A percentile compares a stretch with the other conserved stretches of the same genome.
Evolutionary conservation across 2,888 invertebrate species (phyloP).

Genomic region (Hipparchia semele): DNA sequence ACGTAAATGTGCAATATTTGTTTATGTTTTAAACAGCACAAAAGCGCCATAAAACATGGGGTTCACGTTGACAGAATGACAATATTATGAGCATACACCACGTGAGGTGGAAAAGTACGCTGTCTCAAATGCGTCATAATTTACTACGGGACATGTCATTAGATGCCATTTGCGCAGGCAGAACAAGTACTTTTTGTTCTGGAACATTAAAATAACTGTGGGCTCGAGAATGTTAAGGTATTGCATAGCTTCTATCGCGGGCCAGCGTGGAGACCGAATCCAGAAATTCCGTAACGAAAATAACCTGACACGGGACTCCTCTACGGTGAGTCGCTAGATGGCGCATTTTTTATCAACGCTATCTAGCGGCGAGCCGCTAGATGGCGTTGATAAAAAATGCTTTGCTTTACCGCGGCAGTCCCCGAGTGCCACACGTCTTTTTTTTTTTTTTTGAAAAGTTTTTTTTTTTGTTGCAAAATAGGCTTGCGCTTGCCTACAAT

Average conservation of each 20-base stretch:
- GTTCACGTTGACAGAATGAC: conserved; percentile 17
- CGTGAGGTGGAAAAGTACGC: conserved; percentile 27
- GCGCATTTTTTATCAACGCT: no score
- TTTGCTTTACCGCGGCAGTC: no score
- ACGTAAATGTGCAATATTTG: neutral
- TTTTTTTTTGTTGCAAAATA: no score
- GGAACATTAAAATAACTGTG: neutral
- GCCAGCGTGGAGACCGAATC: no score
- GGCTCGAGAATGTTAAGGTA: neutral
- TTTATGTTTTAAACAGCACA: conserved; percentile 4
- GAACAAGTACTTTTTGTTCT: neutral
- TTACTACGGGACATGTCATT: neutral
- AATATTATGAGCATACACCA: conserved; percentile 17
- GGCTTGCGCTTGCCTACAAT: no score
- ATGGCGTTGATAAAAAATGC: no score
- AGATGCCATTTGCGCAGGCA: neutral
- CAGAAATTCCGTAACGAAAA: no score
- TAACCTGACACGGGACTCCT: no score
- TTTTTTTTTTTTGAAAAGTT: neutral
- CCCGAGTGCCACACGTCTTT: no score
- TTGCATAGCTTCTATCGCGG: no score
- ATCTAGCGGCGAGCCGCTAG: no score
- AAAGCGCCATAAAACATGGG: conserved; percentile 17
- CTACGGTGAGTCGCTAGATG: no score
- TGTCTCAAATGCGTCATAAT: conserved; percentile 24